These are phyloP conservation scores for Hyposoter dolosus DNA, from an alignment of 2,888 invertebrate genomes.

Conservation along the genomic window DNA sequence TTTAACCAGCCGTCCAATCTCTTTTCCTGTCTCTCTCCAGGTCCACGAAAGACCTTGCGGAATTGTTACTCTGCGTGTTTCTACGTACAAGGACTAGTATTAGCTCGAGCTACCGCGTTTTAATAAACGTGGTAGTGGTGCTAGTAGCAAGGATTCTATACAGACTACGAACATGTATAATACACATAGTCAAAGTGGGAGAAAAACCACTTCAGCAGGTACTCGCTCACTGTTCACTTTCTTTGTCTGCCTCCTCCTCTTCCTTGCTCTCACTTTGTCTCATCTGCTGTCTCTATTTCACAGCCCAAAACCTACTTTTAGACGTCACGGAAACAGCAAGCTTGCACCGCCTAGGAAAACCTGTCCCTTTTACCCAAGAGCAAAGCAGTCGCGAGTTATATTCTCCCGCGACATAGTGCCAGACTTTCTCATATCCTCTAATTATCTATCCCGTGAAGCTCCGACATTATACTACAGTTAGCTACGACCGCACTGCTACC, in stretches of 20 bases:
- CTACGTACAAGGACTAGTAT: constrained; percentile 28
- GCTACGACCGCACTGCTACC: constrained; percentile 19
- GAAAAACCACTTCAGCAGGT: constrained; percentile 49
- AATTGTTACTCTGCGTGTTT: constrained; percentile 67
- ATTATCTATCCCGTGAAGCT: constrained; percentile 69
- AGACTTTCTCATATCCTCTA: constrained; percentile 72
- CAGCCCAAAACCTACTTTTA: constrained; percentile 49
- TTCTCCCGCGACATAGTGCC: constrained; percentile 57
- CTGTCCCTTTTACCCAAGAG: constrained; percentile 55
- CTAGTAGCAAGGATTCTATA: constrained; percentile 4
- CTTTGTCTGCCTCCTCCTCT: constrained; percentile 7
- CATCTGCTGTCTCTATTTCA: constrained; percentile 5
- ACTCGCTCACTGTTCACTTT: constrained; percentile 33
- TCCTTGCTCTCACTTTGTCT: background rate
- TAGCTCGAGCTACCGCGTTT: constrained; percentile 24
- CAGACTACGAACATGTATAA: constrained; percentile 12
- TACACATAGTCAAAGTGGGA: constrained; percentile 41
- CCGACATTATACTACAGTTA: constrained; percentile 32
- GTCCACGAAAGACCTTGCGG: constrained; percentile 52
- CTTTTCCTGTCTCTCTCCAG: constrained; percentile 43
- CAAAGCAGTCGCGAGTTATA: constrained; percentile 56
- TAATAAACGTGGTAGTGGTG: background rate
- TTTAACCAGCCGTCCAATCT: constrained; percentile 62
- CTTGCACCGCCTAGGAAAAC: constrained; percentile 41
- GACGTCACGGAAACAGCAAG: constrained; percentile 35